These are phyloP conservation scores for Xylocampa areola DNA, from an alignment of 2,888 invertebrate species.

Conservation along the genomic window DNA sequence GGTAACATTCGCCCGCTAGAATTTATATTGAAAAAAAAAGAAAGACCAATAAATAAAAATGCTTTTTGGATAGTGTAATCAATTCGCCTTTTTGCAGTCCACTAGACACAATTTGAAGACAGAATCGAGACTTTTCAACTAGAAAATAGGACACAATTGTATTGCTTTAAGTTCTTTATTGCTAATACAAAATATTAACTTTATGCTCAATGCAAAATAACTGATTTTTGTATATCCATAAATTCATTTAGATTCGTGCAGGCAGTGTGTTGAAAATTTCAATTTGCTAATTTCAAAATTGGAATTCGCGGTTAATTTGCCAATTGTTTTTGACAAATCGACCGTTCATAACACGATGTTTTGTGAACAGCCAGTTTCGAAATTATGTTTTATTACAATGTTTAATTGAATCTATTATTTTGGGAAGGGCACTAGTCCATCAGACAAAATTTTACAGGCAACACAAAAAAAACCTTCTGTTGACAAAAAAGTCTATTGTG, in stretches of 20 bases:
- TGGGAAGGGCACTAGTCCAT: no score
- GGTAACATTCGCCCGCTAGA: conserved; percentile 65
- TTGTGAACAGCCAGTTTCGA: no score
- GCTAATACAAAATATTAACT: conserved; percentile 24
- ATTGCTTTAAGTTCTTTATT: conserved; percentile 46
- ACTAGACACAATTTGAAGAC: conserved; percentile 65
- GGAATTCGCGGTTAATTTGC: background rate
- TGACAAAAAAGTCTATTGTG: no score
- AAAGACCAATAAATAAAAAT: conserved; percentile 72
- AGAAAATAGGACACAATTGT: conserved; percentile 54
- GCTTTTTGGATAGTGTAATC: conserved; percentile 72
- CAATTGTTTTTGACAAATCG: conserved; percentile 6
- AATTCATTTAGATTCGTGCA: conserved; percentile 29
- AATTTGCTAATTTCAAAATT: conserved; percentile 17
- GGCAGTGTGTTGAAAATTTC: conserved; percentile 17
- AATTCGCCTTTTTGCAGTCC: conserved; percentile 71
- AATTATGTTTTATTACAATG: no score
- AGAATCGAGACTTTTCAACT: conserved; percentile 55
- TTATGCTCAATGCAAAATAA: conserved; percentile 18
- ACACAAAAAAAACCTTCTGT: no score
- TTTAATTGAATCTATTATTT: no score
- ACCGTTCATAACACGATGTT: background rate
- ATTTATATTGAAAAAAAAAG: conserved; percentile 78
- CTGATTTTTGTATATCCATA: conserved; percentile 21
- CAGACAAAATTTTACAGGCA: no score